phyloP scores from a whole-genome alignment of 2,797 vertebrate species.

The Aphelocoma californica region DNA sequence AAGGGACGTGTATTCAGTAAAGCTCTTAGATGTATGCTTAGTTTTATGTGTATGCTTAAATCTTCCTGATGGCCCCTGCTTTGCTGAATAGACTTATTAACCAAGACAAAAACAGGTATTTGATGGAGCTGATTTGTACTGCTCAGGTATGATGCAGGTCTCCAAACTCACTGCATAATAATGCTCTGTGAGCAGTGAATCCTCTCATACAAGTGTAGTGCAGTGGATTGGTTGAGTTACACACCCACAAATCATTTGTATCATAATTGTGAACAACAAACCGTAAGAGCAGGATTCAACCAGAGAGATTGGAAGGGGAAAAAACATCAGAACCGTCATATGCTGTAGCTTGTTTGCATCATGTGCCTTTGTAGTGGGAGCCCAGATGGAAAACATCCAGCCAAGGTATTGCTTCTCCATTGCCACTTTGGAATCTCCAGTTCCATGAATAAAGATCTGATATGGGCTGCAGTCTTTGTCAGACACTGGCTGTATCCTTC shows the following conservation, averaged over 20 bases:
- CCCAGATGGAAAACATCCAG: background rate
- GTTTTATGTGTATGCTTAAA: conserved; percentile 26
- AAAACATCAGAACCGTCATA: background rate
- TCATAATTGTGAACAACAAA: background rate
- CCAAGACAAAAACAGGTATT: background rate
- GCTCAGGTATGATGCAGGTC: background rate
- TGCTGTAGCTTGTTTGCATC: background rate
- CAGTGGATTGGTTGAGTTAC: background rate
- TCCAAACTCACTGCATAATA: background rate
- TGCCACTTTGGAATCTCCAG: background rate
- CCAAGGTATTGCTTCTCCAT: background rate
- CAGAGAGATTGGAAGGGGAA: background rate
- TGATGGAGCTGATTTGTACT: background rate
- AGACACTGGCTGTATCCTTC: background rate
- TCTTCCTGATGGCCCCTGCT: background rate
- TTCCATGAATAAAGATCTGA: background rate
- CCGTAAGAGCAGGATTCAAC: background rate
- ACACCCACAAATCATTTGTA: background rate
- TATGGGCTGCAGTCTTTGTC: background rate
- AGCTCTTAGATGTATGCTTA: conserved; percentile 30
- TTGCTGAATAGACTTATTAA: background rate
- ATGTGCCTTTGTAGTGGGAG: background rate
- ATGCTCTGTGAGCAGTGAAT: background rate
- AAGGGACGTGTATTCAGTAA: background rate
- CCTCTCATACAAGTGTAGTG: background rate